Conservation (phyloP, 2,888 invertebrate species). For the Synergus japonicus region DNA sequence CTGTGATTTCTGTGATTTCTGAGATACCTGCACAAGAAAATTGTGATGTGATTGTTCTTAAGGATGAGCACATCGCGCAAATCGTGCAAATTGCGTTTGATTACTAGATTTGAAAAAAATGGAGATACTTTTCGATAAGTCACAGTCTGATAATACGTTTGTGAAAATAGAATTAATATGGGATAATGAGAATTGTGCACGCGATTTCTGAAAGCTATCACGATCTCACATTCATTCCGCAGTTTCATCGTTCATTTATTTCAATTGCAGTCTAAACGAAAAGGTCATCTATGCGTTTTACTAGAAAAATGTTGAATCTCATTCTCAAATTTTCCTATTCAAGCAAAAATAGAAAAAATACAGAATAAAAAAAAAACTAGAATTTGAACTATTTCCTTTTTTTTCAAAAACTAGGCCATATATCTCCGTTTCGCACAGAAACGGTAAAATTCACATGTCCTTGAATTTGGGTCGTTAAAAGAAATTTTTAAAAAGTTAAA, state of each 20-base stretch:
- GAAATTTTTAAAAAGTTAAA: neutral
- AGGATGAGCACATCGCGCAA: neutral
- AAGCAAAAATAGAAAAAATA: neutral
- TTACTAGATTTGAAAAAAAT: slow-evolving; percentile 34
- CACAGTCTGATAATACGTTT: slow-evolving; percentile 60
- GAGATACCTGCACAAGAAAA: neutral
- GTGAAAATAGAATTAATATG: slow-evolving; percentile 52
- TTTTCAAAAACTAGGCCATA: too few relatives aligned
- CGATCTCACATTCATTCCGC: slow-evolving; percentile 39
- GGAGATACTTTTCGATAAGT: slow-evolving; percentile 54
- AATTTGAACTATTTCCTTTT: neutral
- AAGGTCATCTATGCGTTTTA: slow-evolving; percentile 23
- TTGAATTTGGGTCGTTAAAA: too few relatives aligned
- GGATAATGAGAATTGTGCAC: slow-evolving; percentile 58
- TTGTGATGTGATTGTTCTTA: neutral
- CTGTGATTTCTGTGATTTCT: neutral
- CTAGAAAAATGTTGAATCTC: neutral
- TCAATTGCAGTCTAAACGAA: slow-evolving; percentile 19
- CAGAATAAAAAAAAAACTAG: neutral
- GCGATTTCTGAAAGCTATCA: slow-evolving; percentile 61
- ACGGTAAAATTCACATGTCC: too few relatives aligned
- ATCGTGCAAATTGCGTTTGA: slow-evolving; percentile 19
- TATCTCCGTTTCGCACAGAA: too few relatives aligned
- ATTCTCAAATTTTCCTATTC: neutral
- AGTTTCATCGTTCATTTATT: slow-evolving; percentile 32